Conservation (phyloP, 2,113 vertebrate genomes). For the Turdus rufiventris region DNA sequence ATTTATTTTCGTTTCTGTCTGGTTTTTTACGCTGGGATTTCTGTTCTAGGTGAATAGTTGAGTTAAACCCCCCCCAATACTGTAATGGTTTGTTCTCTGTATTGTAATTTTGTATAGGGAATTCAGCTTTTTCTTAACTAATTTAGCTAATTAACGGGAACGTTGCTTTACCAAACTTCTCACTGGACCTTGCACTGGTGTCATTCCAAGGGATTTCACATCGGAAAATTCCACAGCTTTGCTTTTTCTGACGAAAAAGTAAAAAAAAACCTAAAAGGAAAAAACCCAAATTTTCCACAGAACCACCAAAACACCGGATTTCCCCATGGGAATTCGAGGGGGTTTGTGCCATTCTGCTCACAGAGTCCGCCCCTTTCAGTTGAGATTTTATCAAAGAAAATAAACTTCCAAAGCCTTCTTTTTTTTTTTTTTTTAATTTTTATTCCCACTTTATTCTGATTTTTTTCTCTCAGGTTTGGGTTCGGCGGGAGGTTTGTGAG, state of each 20-base stretch:
- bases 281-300: neutral
- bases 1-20: constrained; percentile 27
- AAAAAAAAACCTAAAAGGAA: too few species aligned
- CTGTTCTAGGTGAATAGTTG: constrained; percentile 32
- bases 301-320: rapidly evolving
- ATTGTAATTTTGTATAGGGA: constrained; percentile 58
- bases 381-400: constrained; percentile 52
- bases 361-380: neutral
- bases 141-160: neutral
- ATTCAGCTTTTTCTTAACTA: constrained; percentile 20
- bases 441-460: rapidly evolving
- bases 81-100: constrained; percentile 40
- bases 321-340: neutral
- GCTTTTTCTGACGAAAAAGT: neutral
- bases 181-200: neutral
- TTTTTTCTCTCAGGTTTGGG: neutral
- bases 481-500: neutral
- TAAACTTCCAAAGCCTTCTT: constrained; percentile 60
- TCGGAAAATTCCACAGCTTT: neutral
- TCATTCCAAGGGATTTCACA: neutral
- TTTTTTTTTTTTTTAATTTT: neutral
- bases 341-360: neutral
- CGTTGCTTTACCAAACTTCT: constrained; percentile 46
- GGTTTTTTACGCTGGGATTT: constrained; percentile 17
- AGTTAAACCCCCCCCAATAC: neutral